Base-by-base conservation (phyloP, 2,797 vertebrate species). In the Coregonus suidteri region DNA sequence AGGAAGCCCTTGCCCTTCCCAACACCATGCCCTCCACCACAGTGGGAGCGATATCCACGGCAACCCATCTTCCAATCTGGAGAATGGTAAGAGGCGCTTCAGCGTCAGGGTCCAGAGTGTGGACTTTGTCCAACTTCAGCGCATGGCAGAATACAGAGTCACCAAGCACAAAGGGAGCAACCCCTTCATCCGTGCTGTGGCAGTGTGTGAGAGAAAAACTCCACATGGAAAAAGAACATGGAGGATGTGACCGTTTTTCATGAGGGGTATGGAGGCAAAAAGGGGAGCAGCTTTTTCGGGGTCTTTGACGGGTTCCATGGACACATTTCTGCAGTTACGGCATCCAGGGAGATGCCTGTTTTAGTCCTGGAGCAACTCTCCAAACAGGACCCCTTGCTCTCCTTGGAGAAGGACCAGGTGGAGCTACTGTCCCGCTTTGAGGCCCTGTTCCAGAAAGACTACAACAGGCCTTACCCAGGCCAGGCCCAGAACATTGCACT, bases 281-380 rank as follows among this genome's bases (percentile, higher is more conserved):
- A 87, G 80, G 87, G 90, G 0, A 84, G 83, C 0, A 92, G 88
- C 31, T 93, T 93, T 81, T 79, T 92, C 3, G 84, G 92, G 4
- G 71, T 92, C 78, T 89, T 90, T 25, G 89, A 93, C 30, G 90
- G 92, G 14, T 91, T 76, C 73, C 74, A 88, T 0, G 79, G 91
- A 0, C 73, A n/a, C 1, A 35, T 78, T 62, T 91, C 92, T 5
- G 90, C 93, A 16, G 79, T 89, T 25, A 65, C 82, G 59, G 76
- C 88, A 37, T 87, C 89, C 5, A n/a, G 3, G 34, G 93, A 94
- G 73, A 85, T 95, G 70, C 88, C 90, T 0, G 18, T 93, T 75
- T 54, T 91, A 77, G 77, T 94, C 73, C 88, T 94, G 30, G 87
- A 92, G 3, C 92, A 93, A 31, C 87, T 94, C 79, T 83, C 89